Conservation (phyloP, 2,888 invertebrate species). For the Loripinus fragilis region DNA sequence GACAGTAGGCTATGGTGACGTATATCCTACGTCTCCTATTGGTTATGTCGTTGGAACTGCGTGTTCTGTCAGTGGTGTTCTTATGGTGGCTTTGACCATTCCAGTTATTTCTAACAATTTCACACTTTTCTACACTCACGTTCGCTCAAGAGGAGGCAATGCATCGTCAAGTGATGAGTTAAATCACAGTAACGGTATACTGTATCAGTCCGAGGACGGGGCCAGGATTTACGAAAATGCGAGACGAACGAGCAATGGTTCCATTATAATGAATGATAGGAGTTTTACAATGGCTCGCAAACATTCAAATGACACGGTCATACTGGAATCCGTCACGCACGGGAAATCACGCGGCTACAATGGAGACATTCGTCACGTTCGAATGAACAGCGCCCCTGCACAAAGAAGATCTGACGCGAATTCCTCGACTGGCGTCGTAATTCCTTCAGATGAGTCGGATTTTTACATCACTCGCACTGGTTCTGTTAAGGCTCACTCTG, state of each 20-base stretch:
- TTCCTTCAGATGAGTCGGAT: conserved; percentile 60
- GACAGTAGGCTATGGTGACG: conserved; percentile 82
- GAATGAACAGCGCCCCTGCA: conserved; percentile 43
- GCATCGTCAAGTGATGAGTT: conserved; percentile 21
- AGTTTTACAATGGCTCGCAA: conserved; percentile 55
- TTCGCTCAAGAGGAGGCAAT: conserved; percentile 71
- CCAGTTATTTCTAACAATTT: conserved; percentile 83
- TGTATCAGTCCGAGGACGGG: conserved; percentile 58
- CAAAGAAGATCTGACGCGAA: conserved; percentile 58
- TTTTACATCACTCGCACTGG: conserved; percentile 59
- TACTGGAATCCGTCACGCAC: conserved; percentile 40
- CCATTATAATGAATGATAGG: conserved; percentile 57
- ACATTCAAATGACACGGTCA: conserved; percentile 59
- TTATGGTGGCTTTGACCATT: conserved; percentile 81
- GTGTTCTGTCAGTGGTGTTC: conserved; percentile 81
- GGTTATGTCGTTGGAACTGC: conserved; percentile 80
- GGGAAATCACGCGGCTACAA: conserved; percentile 44
- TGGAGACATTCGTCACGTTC: conserved; percentile 56
- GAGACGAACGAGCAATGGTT: conserved; percentile 58
- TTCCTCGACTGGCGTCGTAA: conserved; percentile 65
- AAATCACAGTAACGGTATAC: conserved; percentile 40
- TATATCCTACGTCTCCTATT: conserved; percentile 76
- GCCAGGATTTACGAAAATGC: conserved; percentile 60
- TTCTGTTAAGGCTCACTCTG: conserved; percentile 71
- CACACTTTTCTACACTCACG: conserved; percentile 81